Percentiles rank a stretch among this genome's conserved stretches.
Evolutionary conservation across 1,140 invertebrate genomes (phyloP).

Genomic region (Diprion similis): DNA sequence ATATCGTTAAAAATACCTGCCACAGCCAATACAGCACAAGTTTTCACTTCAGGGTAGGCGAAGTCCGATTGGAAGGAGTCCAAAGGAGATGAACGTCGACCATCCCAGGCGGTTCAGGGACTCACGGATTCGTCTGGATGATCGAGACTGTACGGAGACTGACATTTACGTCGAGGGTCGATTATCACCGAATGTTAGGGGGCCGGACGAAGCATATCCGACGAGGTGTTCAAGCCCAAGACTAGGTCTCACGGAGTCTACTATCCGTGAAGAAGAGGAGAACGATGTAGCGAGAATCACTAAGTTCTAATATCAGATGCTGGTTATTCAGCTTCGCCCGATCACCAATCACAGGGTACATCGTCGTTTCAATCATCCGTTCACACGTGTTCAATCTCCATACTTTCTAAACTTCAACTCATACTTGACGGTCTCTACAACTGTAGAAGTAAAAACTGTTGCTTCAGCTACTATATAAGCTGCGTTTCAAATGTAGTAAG

Average conservation of each 20-base stretch:
- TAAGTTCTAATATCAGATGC: slow-evolving; percentile 40
- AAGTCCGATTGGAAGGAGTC: background rate
- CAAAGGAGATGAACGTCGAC: background rate
- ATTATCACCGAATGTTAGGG: slow-evolving; percentile 31
- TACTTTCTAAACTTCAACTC: too few species aligned
- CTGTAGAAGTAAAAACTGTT: too few species aligned
- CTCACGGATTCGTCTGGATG: slow-evolving; percentile 33
- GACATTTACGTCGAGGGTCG: slow-evolving; percentile 48
- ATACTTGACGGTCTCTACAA: too few species aligned
- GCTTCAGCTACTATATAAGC: too few species aligned
- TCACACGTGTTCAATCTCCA: too few species aligned
- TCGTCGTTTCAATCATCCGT: too few species aligned
- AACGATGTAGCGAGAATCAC: slow-evolving; percentile 44
- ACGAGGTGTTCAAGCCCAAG: slow-evolving; percentile 44
- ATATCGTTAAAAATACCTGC: too few species aligned
- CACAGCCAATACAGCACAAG: too few species aligned
- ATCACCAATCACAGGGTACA: too few species aligned
- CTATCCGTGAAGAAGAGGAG: slow-evolving; percentile 52
- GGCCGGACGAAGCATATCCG: slow-evolving; percentile 49
- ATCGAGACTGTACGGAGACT: slow-evolving; percentile 43
- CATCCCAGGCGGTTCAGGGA: slow-evolving; percentile 23
- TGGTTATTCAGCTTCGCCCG: too few species aligned
- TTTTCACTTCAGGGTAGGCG: background rate
- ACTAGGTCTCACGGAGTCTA: slow-evolving; percentile 42
- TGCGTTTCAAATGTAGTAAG: too few species aligned